Evolutionary conservation across 1,140 invertebrate genomes (phyloP), one percentile per base, ranked within the genome.

Genomic region (Periplaneta americana): DNA sequence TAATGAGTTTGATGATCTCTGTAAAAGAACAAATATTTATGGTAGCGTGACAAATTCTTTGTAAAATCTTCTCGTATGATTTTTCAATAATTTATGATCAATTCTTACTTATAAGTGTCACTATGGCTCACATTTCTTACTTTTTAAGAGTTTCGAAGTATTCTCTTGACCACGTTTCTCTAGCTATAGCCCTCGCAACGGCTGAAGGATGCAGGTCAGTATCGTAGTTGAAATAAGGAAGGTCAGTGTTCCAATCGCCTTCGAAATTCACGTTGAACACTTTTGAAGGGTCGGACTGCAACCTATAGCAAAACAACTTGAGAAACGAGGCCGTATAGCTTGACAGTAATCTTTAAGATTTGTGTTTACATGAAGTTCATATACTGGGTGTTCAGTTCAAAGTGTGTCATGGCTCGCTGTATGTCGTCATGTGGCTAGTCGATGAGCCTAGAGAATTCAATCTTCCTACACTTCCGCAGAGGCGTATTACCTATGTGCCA

Each of bases 1-100:
- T 95, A 95, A 85, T 95, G 94, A 1, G 91, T 92, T 85, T 95
- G 94, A 85, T 95, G 93, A 32, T 92, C 91, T 28, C 93, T 94
- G 85, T 48, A 87, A 85, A 79, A 79, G 28, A 75, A 75, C 18
- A 6, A 17, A 39, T n/a, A n/a, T n/a, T n/a, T n/a, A n/a, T n/a
- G n/a, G n/a, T n/a, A n/a, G n/a, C n/a, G n/a, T n/a, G n/a, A n/a
- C n/a, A n/a, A n/a, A n/a, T n/a, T n/a, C n/a, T n/a, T n/a, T n/a
- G n/a, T n/a, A n/a, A n/a, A n/a, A n/a, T n/a, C n/a, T n/a, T n/a
- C n/a, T n/a, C n/a, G n/a, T n/a, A n/a, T n/a, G n/a, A n/a, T n/a
- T n/a, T n/a, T n/a, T n/a, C n/a, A n/a, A n/a, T n/a, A n/a, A n/a
- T n/a, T n/a, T n/a, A n/a, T n/a, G n/a, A n/a, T n/a, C n/a, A n/a